phyloP scores from a whole-genome alignment of 2,113 vertebrate species.

The Puma concolor region DNA sequence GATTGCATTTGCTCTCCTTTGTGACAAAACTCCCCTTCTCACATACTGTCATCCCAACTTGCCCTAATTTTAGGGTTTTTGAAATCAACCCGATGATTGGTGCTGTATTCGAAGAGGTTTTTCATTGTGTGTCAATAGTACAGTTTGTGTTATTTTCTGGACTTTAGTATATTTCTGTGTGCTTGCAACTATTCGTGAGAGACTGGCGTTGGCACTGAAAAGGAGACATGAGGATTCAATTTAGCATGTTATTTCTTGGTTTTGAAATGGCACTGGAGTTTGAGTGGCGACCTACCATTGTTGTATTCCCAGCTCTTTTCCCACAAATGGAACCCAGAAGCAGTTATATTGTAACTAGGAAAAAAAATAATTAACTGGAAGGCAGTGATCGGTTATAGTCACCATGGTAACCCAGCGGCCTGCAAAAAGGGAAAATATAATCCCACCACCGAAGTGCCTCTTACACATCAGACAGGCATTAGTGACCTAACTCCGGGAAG shows the following conservation, averaged over 20 bases:
- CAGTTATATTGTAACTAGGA: neutral
- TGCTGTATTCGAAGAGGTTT: neutral
- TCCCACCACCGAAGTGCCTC: too few species aligned
- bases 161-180: neutral
- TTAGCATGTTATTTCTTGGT: slow-evolving; percentile 40
- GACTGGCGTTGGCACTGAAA: neutral
- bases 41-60: neutral
- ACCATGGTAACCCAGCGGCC: slow-evolving; percentile 35
- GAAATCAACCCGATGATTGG: slow-evolving; percentile 49
- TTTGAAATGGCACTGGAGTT: neutral
- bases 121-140: neutral
- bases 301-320: neutral
- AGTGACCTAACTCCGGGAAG: neutral
- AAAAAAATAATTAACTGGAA: neutral
- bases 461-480: neutral
- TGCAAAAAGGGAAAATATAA: neutral
- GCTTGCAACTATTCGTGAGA: neutral
- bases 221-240: neutral
- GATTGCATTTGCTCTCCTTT: neutral
- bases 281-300: neutral
- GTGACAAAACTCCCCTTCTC: neutral
- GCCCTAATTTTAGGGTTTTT: neutral
- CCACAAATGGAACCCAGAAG: neutral
- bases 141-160: slow-evolving; percentile 45
- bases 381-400: neutral